Evolutionary conservation across 2,888 invertebrate species (phyloP), one percentile per base, ranked within the genome.

Genomic region (Agriopis marginaria): DNA sequence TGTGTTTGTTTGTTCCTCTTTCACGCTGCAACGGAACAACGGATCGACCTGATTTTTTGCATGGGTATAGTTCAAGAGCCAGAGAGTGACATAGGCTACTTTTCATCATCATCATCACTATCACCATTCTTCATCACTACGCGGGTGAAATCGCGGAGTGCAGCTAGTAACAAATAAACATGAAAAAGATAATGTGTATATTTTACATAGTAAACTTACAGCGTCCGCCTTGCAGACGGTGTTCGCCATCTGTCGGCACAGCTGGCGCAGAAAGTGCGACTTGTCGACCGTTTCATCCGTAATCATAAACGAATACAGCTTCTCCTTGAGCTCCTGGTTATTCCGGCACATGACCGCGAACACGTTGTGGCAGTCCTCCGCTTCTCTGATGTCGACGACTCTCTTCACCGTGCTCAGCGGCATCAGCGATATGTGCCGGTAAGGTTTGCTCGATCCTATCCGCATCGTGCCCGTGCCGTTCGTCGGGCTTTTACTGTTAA

Each of bases 201-300:
- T n/a, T n/a, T 23, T 23, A 23, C 0, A 68, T n/a, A 7, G 47
- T 53, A 9, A 58, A 95, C 97, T 95, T 91, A 98, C 98, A 85
- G 98, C 97, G 95, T 99, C 98, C 78, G 98, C 97, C 88, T 98
- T 97, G 91, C 98, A 99, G 78, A 98, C 97, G 77, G 97, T 97
- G 86, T 98, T 98, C 55, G 98, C 98, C 96, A 98, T 97, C 89
- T 98, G 97, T 84, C 98, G 96, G 86, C 98, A 98, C 74, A 99
- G 95, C 73, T 96, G 96, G 76, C 96, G 96, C 78, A 99, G 95
- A 90, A 98, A 98, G 76, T 96, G 95, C 56, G 95, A 92, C 92
- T 99, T 99, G 88, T 97, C 97, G 64, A 96, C 96, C 68, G 97
- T 97, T 78, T 98, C 98, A 81, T 97, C 97, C 50, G 96, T 96